Base-by-base conservation (phyloP, 2,888 invertebrate species). In the Melanophora roralis region DNA sequence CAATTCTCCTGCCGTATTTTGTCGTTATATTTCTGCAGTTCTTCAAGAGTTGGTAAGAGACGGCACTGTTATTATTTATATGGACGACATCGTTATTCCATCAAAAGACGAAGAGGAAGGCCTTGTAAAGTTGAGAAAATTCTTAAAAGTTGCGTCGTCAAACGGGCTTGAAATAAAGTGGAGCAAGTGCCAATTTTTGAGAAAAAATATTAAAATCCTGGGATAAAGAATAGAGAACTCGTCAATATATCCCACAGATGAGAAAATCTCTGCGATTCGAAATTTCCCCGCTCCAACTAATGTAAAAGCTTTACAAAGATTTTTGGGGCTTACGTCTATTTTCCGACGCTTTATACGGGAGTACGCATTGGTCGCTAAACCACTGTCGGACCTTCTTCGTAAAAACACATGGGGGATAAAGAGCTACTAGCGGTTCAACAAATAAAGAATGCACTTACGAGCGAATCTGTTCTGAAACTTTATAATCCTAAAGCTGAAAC, bases 311-410 rank as follows among this genome's bases (percentile, higher is more conserved):
- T 19, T 76, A n/a, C 68, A 81, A 27, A 62, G 64, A 19, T 82
- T 81, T 40, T 36, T 82, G 8, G 81, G 81, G 16, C 55, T 82
- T n/a, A 81, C 83, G 0, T 80, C 78, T 1, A 81, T 80, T 49
- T 81, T 82, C 38, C 40, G 78, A 34, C 75, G 82, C 14, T 80
- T 82, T 49, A 59, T 80, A 5, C 43, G 67, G 9, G 45, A n/a
- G n/a, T n/a, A n/a, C n/a, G n/a, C n/a, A n/a, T n/a, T n/a, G n/a
- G n/a, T n/a, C n/a, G n/a, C n/a, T 7, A 68, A 34, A 59, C 60
- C 76, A 0, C 53, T 80, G 27, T 40, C 38, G 6, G 14, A 40
- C 3, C 23, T 69, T 1, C 23, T 68, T 8, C 12, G 64, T 43
- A 74, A 73, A n/a, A 53, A 67, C 45, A 7, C 21, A 59, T 74